Evolutionary conservation across 2,113 vertebrate species (phyloP).

Genomic region (Poecile atricapillus): DNA sequence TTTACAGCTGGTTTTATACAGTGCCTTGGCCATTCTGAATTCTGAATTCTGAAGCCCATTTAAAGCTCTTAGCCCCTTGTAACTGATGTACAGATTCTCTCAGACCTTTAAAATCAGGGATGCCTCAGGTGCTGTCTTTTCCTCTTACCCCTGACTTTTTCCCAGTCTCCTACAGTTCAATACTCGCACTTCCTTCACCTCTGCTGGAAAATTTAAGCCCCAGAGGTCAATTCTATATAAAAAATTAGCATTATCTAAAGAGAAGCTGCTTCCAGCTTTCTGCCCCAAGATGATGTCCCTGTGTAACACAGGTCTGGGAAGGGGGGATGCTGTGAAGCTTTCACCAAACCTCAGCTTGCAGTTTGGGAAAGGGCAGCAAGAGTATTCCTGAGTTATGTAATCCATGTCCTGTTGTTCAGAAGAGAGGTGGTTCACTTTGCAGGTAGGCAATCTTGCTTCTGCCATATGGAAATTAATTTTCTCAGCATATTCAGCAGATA

Average conservation of each 20-base stretch:
- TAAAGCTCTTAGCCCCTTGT: background rate
- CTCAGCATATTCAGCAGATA: background rate
- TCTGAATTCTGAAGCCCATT: background rate
- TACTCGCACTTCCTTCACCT: background rate
- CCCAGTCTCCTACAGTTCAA: background rate
- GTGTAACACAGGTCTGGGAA: background rate
- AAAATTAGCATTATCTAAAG: background rate
- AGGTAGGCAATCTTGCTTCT: background rate
- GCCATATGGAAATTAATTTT: background rate
- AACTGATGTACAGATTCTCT: background rate
- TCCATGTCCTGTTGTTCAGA: background rate
- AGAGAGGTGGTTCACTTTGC: background rate
- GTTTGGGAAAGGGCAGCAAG: background rate
- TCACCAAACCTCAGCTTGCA: background rate
- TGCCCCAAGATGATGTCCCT: background rate
- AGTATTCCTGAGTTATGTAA: fast-evolving
- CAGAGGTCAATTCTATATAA: background rate
- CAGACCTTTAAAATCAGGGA: background rate
- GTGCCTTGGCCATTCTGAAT: background rate
- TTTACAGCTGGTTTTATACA: background rate
- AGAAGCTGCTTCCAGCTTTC: background rate
- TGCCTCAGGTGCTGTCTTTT: background rate
- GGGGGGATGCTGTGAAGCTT: background rate
- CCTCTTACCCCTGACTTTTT: background rate
- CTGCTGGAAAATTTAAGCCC: background rate